phyloP scores from a whole-genome alignment of 2,888 invertebrate genomes.

The Dermolepida albohirtum region DNA sequence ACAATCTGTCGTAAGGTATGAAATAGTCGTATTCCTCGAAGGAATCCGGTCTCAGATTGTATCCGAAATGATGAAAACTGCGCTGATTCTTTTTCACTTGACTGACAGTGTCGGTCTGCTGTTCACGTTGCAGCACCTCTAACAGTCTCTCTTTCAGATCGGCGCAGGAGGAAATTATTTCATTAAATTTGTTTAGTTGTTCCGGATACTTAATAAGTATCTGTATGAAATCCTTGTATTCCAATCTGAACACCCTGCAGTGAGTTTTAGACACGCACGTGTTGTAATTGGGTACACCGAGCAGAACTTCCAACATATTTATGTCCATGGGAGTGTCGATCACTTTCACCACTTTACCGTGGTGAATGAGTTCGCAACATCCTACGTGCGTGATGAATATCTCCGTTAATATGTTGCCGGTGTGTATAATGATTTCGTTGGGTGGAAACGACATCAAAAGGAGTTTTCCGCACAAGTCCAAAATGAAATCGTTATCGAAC shows the following conservation, averaged over 20 bases:
- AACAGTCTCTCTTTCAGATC: conserved; percentile 26
- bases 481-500: conserved; percentile 39
- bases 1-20: conserved; percentile 47
- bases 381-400: conserved; percentile 40
- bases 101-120: background rate
- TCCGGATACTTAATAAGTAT: conserved; percentile 25
- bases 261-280: conserved; percentile 30
- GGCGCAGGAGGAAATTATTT: conserved; percentile 9
- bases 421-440: conserved; percentile 44
- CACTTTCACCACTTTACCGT: background rate
- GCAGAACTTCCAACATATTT: conserved; percentile 36
- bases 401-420: conserved; percentile 37
- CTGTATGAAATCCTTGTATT: conserved; percentile 19
- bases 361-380: conserved; percentile 19
- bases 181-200: conserved; percentile 12
- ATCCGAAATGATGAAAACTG: conserved; percentile 37
- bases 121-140: background rate
- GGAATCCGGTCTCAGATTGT: conserved; percentile 39
- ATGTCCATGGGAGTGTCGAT: conserved; percentile 16
- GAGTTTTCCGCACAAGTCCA: conserved; percentile 35
- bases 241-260: conserved; percentile 22
- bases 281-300: conserved; percentile 27
- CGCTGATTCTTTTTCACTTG: background rate
- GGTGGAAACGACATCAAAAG: conserved; percentile 41
- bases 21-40: conserved; percentile 49